Evolutionary conservation across 1,140 invertebrate species (phyloP).

Genomic region (Nasonia giraulti): DNA sequence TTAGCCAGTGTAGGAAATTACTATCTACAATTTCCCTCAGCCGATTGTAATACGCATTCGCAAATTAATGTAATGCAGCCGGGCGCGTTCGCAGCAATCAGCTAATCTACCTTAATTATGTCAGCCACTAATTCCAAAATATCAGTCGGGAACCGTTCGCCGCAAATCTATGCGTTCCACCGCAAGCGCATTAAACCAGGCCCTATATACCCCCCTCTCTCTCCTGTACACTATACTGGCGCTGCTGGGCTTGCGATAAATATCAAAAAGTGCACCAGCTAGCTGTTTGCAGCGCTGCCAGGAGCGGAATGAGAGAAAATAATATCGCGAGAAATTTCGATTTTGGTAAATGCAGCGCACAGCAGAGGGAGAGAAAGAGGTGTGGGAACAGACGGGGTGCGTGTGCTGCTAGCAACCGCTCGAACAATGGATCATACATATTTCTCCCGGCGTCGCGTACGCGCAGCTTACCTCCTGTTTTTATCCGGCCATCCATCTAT

Average conservation of each 20-base stretch:
- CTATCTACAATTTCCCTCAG: not conserved
- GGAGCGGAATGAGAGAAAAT: not conserved
- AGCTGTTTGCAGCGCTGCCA: not conserved
- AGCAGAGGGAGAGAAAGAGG: not conserved
- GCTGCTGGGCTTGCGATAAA: slow-evolving; percentile 5
- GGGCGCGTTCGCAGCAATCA: not conserved
- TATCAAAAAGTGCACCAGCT: slow-evolving; percentile 4
- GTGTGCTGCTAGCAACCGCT: not conserved
- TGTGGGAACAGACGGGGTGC: not conserved
- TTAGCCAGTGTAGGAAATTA: not conserved
- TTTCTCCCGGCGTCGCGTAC: not conserved
- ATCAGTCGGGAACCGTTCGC: not conserved
- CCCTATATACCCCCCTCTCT: not conserved
- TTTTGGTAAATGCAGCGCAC: slow-evolving; percentile 12
- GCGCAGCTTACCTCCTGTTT: not conserved
- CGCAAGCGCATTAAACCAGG: not conserved
- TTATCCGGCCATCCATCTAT: not conserved
- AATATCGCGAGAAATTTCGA: slow-evolving; percentile 31
- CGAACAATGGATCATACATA: slow-evolving; percentile 38
- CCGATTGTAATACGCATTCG: not conserved
- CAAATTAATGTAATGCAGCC: not conserved
- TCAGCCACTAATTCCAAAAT: slow-evolving; percentile 17
- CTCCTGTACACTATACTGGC: no score
- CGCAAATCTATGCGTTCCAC: not conserved
- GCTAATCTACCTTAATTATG: not conserved